These are phyloP conservation scores for Pissodes strobi DNA, from an alignment of 1,140 invertebrate genomes.

Conservation along the genomic window DNA sequence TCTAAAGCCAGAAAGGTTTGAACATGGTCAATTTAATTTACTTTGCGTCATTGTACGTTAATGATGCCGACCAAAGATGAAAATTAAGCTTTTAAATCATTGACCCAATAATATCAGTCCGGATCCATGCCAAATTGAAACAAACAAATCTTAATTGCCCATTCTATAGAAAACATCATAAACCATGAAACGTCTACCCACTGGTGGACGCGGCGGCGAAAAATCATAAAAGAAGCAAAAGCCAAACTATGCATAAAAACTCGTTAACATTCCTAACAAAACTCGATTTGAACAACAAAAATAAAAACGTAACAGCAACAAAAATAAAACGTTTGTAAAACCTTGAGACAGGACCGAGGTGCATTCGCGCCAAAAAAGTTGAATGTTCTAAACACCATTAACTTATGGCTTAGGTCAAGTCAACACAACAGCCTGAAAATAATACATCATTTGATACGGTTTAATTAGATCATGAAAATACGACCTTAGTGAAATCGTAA, in stretches of 20 bases:
- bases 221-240: conserved; percentile 23
- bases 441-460: not conserved
- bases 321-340: conserved; percentile 22
- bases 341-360: conserved; percentile 20
- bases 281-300: conserved; percentile 28
- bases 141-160: conserved; percentile 17
- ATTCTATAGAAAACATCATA: conserved; percentile 19
- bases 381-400: conserved; percentile 30
- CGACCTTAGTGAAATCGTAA: too few relatives aligned
- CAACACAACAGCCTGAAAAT: conserved; percentile 1
- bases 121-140: not conserved
- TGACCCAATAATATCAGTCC: too few relatives aligned
- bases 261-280: conserved; percentile 31
- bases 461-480: too few relatives aligned
- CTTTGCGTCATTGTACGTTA: too few relatives aligned
- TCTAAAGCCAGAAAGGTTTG: too few relatives aligned
- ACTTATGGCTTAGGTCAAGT: conserved; percentile 21
- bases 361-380: conserved; percentile 29
- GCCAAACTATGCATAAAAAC: conserved; percentile 29
- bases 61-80: too few relatives aligned
- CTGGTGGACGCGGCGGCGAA: conserved; percentile 12
- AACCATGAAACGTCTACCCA: conserved; percentile 9
- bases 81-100: too few relatives aligned
- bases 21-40: too few relatives aligned
- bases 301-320: conserved; percentile 21